Conservation (phyloP, 2,797 vertebrate genomes). For the Pseudochaenichthys georgianus region DNA sequence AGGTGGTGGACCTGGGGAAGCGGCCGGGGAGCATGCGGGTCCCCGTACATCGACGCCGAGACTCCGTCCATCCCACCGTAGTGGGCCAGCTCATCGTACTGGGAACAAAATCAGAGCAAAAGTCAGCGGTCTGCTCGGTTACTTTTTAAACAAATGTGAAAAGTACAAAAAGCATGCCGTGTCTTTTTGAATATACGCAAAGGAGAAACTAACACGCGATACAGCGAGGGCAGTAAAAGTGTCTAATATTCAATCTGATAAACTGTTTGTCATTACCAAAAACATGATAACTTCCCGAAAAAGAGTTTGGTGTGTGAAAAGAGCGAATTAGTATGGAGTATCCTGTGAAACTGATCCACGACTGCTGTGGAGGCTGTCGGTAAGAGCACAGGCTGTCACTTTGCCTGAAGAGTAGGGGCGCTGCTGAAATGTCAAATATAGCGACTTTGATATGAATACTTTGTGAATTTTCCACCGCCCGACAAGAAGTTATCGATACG, state of each 20-base stretch:
- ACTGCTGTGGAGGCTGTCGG: constrained; percentile 74
- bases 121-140: constrained; percentile 62
- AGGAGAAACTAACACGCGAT: constrained; percentile 45
- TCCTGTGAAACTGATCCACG: constrained; percentile 77
- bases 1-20: constrained; percentile 99
- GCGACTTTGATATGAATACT: constrained; percentile 80
- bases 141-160: constrained; percentile 52
- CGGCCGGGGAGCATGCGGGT: constrained; percentile 97
- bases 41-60: constrained; percentile 98
- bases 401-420: constrained; percentile 73
- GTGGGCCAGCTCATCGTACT: constrained; percentile 99
- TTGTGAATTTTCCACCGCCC: constrained; percentile 88
- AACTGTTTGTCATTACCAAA: constrained; percentile 90
- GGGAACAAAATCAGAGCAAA: constrained; percentile 80
- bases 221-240: constrained; percentile 49
- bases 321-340: constrained; percentile 77
- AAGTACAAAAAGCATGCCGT: constrained; percentile 53
- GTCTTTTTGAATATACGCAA: constrained; percentile 47
- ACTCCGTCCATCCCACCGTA: constrained; percentile 99
- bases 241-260: constrained; percentile 19
- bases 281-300: constrained; percentile 90
- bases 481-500: constrained; percentile 86
- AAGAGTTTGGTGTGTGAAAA: constrained; percentile 83
- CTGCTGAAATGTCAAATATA: constrained; percentile 78
- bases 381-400: constrained; percentile 79